Percentiles rank a stretch among this genome's conserved stretches.
phyloP scores from a whole-genome alignment of 2,113 vertebrate genomes.

The Malurus alboscapulatus region DNA sequence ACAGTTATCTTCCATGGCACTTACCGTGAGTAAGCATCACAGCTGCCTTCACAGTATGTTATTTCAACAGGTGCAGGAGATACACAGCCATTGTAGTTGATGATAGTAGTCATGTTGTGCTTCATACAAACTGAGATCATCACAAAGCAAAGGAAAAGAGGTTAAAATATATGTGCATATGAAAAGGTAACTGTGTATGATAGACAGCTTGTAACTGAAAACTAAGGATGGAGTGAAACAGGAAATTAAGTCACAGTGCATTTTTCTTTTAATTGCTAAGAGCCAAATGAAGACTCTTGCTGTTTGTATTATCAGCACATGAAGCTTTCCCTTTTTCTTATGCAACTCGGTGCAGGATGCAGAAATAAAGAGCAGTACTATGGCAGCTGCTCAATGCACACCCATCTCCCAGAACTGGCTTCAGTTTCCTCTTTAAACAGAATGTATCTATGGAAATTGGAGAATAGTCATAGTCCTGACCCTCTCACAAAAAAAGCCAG shows the following conservation, averaged over 20 bases:
- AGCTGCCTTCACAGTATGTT: conserved; percentile 71
- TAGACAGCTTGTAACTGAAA: neutral
- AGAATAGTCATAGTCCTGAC: neutral
- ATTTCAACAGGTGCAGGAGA: conserved; percentile 58
- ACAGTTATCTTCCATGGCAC: neutral
- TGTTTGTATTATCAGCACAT: neutral
- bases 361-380: neutral
- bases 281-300: neutral
- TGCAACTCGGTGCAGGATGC: neutral
- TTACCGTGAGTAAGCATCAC: conserved; percentile 68
- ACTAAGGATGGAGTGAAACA: neutral
- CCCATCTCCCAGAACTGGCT: neutral
- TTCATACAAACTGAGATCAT: neutral
- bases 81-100: conserved; percentile 50
- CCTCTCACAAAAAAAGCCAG: neutral
- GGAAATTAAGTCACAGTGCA: neutral
- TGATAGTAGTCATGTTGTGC: neutral
- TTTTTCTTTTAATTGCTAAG: neutral
- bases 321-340: neutral
- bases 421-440: neutral
- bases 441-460: neutral
- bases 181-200: neutral
- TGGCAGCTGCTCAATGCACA: neutral
- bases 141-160: neutral
- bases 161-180: neutral